Conservation (phyloP, 2,797 vertebrate genomes). For the Synaphobranchus kaupii region DNA sequence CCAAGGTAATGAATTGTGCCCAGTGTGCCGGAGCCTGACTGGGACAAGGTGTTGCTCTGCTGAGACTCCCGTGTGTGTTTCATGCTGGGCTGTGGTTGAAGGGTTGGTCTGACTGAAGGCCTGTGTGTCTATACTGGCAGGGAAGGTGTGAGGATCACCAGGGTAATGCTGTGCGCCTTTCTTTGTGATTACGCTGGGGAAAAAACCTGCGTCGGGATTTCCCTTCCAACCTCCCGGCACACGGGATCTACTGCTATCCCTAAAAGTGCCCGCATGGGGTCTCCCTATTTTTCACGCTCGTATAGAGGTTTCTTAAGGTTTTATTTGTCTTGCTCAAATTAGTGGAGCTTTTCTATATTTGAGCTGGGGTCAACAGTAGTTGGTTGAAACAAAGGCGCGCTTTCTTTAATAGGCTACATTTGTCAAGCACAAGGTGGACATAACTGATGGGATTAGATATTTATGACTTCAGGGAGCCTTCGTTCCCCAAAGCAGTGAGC, state of each 20-base stretch:
- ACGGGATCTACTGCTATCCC: neutral
- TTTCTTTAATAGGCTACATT: neutral
- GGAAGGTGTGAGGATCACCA: conserved; percentile 14
- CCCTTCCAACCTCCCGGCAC: neutral
- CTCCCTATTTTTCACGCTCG: neutral
- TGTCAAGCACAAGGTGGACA: conserved; percentile 8
- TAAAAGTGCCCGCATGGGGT: neutral
- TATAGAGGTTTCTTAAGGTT: neutral
- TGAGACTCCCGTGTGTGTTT: neutral
- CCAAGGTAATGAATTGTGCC: conserved; percentile 25
- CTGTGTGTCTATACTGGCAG: conserved; percentile 16
- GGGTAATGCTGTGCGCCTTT: conserved; percentile 3
- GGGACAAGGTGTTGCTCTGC: neutral
- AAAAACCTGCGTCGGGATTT: conserved; percentile 18
- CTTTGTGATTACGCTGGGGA: conserved; percentile 21
- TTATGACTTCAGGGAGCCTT: conserved; percentile 5
- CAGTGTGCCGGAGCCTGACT: conserved; percentile 20
- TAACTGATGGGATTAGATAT: neutral
- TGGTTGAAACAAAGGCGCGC: neutral
- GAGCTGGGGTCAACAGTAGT: neutral
- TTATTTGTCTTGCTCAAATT: neutral
- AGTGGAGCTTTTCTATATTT: neutral
- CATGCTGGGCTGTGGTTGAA: conserved; percentile 23
- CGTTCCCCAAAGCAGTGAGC: neutral
- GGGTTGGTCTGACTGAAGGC: conserved; percentile 10